Percentiles rank a stretch among this genome's conserved stretches.
Conservation (phyloP, 2,888 invertebrate genomes). For the Hypolimnas misippus region DNA sequence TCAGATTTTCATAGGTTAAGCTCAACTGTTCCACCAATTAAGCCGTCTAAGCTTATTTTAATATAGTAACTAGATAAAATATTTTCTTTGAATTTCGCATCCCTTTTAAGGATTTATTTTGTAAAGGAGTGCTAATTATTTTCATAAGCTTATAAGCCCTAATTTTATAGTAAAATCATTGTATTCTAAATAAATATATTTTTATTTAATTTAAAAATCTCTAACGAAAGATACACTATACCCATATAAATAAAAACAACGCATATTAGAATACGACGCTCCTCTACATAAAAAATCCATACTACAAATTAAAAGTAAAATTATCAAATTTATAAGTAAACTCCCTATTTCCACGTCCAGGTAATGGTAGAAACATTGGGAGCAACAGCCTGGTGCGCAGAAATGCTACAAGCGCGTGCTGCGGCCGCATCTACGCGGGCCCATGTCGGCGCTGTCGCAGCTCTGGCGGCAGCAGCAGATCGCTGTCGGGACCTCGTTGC, state of each 20-base stretch:
- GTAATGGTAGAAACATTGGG: conserved; percentile 88
- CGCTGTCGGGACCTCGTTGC: conserved; percentile 94
- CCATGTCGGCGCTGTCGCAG: conserved; percentile 91
- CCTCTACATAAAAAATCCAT: too few species aligned
- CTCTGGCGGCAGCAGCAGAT: conserved; percentile 93
- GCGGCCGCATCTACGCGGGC: conserved; percentile 90
- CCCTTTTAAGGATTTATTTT: neutral
- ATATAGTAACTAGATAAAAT: neutral
- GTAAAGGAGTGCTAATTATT: too few species aligned
- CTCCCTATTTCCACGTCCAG: conserved; percentile 58
- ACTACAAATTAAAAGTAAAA: too few species aligned
- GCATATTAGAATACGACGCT: too few species aligned
- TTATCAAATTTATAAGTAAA: neutral
- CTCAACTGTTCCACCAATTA: neutral
- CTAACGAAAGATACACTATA: neutral
- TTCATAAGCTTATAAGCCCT: too few species aligned
- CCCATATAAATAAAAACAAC: neutral
- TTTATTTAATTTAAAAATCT: too few species aligned
- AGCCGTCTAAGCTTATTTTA: neutral
- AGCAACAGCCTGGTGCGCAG: conserved; percentile 85
- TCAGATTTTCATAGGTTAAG: neutral
- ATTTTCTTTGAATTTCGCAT: neutral
- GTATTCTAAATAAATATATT: neutral
- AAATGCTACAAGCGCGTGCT: conserved; percentile 91
- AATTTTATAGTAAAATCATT: too few species aligned